A percentile compares a stretch with the other conserved stretches of the same genome.
phyloP scores from a whole-genome alignment of 2,113 vertebrate genomes.

The Phodopus roborovskii region DNA sequence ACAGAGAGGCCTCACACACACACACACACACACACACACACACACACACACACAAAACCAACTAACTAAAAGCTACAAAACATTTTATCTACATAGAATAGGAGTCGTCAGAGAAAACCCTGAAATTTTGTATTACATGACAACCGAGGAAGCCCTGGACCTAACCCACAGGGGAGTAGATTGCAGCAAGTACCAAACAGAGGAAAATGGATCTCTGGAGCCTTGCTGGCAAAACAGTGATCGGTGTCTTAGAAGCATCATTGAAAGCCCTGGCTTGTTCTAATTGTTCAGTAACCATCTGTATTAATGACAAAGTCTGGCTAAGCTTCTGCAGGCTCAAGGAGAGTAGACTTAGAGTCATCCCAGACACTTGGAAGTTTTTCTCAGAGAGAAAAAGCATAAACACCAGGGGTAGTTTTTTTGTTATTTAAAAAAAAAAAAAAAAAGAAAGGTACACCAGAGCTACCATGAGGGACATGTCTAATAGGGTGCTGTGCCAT shows the following conservation, averaged over 20 bases:
- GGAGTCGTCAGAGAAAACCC: neutral
- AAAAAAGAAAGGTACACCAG: constrained; percentile 31
- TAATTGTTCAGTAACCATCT: neutral
- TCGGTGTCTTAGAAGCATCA: neutral
- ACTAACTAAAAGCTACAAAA: neutral
- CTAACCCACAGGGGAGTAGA: neutral
- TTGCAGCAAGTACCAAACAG: neutral
- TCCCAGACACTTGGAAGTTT: neutral
- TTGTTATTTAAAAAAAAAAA: constrained; percentile 44
- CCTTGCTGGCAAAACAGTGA: neutral
- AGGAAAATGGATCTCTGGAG: neutral
- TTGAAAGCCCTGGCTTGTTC: neutral
- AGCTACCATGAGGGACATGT: neutral
- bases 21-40: too few relatives aligned
- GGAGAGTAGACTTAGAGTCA: neutral
- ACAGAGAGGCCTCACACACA: rapidly evolving
- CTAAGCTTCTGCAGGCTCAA: neutral
- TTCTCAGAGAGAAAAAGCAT: constrained; percentile 58
- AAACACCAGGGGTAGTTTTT: constrained; percentile 37
- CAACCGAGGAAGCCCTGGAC: neutral
- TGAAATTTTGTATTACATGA: neutral
- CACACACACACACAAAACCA: too few relatives aligned
- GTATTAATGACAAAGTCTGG: neutral
- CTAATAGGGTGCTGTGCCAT: neutral
- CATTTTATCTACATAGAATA: neutral